Evolutionary conservation across 2,888 invertebrate genomes (phyloP).

Genomic region (Miltochrista miniata): DNA sequence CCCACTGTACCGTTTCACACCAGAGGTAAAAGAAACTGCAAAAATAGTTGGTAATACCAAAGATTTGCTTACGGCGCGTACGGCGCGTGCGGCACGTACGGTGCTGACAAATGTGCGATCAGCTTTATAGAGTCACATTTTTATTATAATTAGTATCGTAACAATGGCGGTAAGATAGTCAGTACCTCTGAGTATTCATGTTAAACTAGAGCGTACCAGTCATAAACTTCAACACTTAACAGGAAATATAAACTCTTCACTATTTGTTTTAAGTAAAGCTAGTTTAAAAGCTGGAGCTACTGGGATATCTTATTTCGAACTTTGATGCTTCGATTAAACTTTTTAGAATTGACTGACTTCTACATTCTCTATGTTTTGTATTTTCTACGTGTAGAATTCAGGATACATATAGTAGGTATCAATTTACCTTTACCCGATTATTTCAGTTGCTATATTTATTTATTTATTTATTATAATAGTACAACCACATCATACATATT

Average conservation of each 20-base stretch:
- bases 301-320: constrained; percentile 2
- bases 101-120: no score
- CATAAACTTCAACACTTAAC: background rate
- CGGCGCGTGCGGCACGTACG: no score
- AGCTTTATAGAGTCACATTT: no score
- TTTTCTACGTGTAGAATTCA: background rate
- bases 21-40: no score
- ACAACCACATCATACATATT: no score
- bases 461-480: no score
- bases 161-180: background rate
- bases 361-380: background rate
- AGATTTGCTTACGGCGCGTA: no score
- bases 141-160: no score
- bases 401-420: background rate
- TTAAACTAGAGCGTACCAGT: background rate
- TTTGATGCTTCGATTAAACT: constrained; percentile 11
- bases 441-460: background rate
- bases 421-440: background rate
- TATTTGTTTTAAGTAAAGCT: constrained; percentile 14
- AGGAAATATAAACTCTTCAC: background rate
- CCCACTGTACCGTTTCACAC: no score
- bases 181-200: background rate
- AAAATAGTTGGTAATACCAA: no score
- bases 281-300: constrained; percentile 4
- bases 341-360: background rate